Base-by-base conservation (phyloP, 2,113 vertebrate genomes). In the Tiliqua scincoides region DNA sequence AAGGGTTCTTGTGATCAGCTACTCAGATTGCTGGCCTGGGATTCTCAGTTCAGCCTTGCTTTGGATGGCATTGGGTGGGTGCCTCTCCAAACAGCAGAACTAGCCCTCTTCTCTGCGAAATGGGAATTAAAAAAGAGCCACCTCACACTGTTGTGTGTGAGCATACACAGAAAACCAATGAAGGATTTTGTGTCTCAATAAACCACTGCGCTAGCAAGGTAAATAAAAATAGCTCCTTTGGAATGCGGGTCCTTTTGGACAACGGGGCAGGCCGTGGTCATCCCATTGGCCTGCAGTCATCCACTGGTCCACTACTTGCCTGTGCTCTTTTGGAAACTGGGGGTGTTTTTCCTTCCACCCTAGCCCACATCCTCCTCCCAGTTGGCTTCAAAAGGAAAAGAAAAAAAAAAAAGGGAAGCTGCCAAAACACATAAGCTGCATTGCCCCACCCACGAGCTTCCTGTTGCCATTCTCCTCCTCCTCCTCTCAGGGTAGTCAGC, bases 361-460 rank as follows among this genome's bases (percentile, higher is more conserved):
- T 17, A 40, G 52, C 7, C 75, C 71, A 72, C 54, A 54, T 80
- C 70, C 85, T 73, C 61, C n/a, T 73, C 40, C 4, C 15, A 70
- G 52, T 40, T 81, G 61, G 59, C 70, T 81, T 81, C 78, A 81
- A 77, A 18, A 86, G 57, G 52, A 12, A 57, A 17, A 12, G 37
- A 35, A 63, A 27, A 32, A 23, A n/a, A 48, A 63, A 27, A 25
- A 15, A 27, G 57, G 27, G 84, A 79, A 63, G 21, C 40, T 80
- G 77, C 68, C 78, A 79, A 79, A 75, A 72, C 78, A 74, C 30
- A 86, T 14, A 63, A 27, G 59, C n/a, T 65, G 57, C 77, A 48
- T 65, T 37, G 59, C 85, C 30, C 57, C 78, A 65, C 77, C 78
- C 77, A 86, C 78, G 11, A 11, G 77, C 54, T 86, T 86, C 59